These are phyloP conservation scores for Passer domesticus DNA, from an alignment of 2,113 vertebrate genomes.

Conservation along the genomic window DNA sequence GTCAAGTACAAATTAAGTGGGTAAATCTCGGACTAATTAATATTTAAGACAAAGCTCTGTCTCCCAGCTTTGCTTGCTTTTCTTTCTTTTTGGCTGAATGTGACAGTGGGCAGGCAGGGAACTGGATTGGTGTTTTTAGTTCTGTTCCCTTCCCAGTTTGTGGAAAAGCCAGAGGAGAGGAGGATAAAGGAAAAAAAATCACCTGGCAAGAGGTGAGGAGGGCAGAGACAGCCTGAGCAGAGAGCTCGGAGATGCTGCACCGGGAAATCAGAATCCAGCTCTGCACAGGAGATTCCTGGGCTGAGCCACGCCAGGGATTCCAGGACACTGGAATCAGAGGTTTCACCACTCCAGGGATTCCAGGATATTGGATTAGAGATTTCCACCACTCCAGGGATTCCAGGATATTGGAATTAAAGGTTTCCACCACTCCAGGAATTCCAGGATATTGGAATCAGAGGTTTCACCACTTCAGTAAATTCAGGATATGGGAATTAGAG, in stretches of 20 bases:
- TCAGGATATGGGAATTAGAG: background rate
- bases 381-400: accelerated
- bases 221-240: background rate
- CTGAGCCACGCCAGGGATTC: accelerated
- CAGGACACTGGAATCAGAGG: accelerated
- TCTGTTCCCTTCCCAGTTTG: background rate
- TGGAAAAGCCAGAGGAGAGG: background rate
- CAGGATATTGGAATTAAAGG: background rate
- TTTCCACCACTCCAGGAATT: background rate
- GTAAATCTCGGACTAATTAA: background rate
- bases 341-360: accelerated
- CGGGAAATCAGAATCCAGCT: background rate
- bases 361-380: background rate
- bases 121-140: background rate
- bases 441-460: background rate
- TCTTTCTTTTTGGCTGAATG: too few relatives aligned
- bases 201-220: background rate
- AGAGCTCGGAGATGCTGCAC: background rate
- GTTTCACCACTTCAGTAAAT: background rate
- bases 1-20: background rate
- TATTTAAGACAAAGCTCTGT: background rate
- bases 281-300: accelerated
- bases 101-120: background rate
- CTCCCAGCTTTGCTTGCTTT: background rate
- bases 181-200: background rate